Percentiles rank a stretch among this genome's conserved stretches.
Conservation (phyloP, 1,140 invertebrate species). For the Matsumurasca onukii region DNA sequence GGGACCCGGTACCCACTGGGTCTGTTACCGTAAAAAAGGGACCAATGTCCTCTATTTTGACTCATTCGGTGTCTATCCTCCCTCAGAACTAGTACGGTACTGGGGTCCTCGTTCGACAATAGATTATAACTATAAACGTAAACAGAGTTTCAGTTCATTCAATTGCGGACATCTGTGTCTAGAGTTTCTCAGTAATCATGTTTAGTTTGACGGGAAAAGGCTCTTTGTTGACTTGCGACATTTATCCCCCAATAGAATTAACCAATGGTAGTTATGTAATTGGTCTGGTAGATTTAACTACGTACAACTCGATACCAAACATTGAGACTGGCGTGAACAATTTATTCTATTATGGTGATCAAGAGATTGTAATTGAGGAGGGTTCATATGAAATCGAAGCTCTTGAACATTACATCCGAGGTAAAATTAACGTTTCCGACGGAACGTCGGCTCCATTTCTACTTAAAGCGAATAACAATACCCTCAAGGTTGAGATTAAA, state of each 20-base stretch:
- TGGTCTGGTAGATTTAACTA: not conserved
- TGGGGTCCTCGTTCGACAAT: not conserved
- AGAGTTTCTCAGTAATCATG: not conserved
- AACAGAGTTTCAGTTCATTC: not conserved
- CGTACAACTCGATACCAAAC: conserved; percentile 23
- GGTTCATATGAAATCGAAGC: conserved; percentile 14
- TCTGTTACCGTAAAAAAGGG: conserved; percentile 42
- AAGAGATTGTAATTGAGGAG: conserved; percentile 6
- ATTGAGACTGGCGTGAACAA: conserved; percentile 13
- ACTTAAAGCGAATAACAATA: not conserved
- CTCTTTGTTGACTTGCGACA: not conserved
- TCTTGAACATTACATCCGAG: not conserved
- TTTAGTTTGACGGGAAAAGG: not conserved
- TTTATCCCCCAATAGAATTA: conserved; percentile 1
- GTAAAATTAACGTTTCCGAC: no score
- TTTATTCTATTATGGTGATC: not conserved
- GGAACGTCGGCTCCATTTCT: not conserved
- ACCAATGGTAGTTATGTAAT: not conserved
- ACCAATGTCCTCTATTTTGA: conserved; percentile 4
- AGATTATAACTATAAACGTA: conserved; percentile 11
- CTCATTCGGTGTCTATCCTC: not conserved
- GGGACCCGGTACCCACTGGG: conserved; percentile 44
- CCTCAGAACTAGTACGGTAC: not conserved
- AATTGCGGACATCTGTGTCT: conserved; percentile 25
- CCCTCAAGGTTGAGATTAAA: conserved; percentile 21